Base-by-base conservation (phyloP, 2,113 vertebrate genomes). In the Atlantisia rogersi region DNA sequence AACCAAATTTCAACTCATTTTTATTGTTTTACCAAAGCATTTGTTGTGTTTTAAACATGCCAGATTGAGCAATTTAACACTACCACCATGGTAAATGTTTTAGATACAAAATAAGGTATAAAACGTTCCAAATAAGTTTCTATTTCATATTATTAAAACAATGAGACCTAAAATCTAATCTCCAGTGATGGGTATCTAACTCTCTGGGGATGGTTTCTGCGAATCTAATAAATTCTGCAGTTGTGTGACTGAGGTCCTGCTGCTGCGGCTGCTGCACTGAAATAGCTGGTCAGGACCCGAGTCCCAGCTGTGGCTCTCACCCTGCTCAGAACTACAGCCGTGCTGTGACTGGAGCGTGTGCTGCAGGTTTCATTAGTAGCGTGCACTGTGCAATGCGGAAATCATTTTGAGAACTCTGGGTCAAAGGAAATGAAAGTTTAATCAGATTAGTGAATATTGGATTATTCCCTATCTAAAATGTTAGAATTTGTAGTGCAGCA, bases 371-470 rank as follows among this genome's bases (percentile, higher is more conserved):
- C 12, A 0, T 37, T 56, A 24, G 13, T 37, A 44, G 32, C 0
- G 9, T 39, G 77, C 8, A 1, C 84, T 60, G 56, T 39, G 86
- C 87, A 60, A 64, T 31, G 35, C 3, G 3, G 17, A 73, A n/a
- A 50, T 63, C 40, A n/a, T 74, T 46, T 89, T 46, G 75, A 90
- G 39, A 86, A 86, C 48, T 20, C 59, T 42, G 55, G 29, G n/a
- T 88, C 44, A 67, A 58, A 89, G 62, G 75, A 94, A 86, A 91
- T 32, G 60, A 56, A 90, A 80, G 31, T 86, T 95, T 83, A 91
- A 94, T 73, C 1, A 1, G 44, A 62, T 82, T 86, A 82, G 35
- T 2, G 19, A 85, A 82, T 89, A 91, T 21, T 94, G 58, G 55
- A 63, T 60, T 92, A 53, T 82, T 81, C 39, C 0, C 0, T 50